Evolutionary conservation across 2,113 vertebrate genomes (phyloP).

Genomic region (Prionailurus bengalensis): DNA sequence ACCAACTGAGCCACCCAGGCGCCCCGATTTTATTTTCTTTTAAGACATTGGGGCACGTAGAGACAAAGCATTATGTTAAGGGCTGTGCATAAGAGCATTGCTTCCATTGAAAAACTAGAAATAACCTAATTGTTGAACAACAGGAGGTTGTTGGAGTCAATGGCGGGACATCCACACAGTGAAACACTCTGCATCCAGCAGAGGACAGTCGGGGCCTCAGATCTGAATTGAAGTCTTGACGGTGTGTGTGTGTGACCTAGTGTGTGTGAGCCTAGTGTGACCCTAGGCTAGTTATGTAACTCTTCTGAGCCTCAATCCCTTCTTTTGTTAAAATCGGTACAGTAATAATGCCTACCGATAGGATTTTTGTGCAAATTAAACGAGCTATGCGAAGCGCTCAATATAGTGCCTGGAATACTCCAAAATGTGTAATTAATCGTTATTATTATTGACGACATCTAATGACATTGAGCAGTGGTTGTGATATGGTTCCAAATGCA

Average conservation of each 20-base stretch:
- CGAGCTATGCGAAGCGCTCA: background rate
- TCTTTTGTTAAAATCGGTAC: background rate
- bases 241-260: no score
- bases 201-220: background rate
- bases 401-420: background rate
- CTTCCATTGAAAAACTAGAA: background rate
- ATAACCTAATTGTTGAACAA: background rate
- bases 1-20: no score
- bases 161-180: background rate
- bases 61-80: background rate
- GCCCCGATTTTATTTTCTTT: background rate
- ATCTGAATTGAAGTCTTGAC: background rate
- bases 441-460: background rate
- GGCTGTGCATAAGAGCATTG: background rate
- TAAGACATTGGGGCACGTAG: background rate
- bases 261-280: background rate
- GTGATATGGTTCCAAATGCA: background rate
- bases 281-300: background rate
- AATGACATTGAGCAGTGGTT: background rate
- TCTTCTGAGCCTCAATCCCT: background rate
- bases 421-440: background rate
- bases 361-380: background rate
- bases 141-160: background rate
- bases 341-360: fast-evolving
- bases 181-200: no score